Evolutionary conservation across 2,888 invertebrate species (phyloP).

Genomic region (Oscheius sp.): DNA sequence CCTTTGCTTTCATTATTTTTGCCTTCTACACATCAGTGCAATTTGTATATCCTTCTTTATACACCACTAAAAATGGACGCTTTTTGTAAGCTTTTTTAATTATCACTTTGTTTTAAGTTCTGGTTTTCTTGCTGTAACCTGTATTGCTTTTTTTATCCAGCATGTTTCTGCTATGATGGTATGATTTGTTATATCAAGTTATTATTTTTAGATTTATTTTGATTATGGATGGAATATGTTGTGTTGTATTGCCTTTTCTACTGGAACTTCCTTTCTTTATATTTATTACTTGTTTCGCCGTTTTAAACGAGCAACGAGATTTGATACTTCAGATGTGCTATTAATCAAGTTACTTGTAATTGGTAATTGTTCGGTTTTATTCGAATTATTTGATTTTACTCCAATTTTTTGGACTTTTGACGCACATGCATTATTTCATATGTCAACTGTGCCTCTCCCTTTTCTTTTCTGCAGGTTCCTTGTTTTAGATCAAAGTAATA

Average conservation of each 20-base stretch:
- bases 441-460: conserved; percentile 59
- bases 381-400: conserved; percentile 61
- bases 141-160: conserved; percentile 27
- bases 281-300: conserved; percentile 29
- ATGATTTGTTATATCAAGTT: conserved; percentile 8
- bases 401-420: conserved; percentile 62
- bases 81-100: conserved; percentile 25
- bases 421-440: conserved; percentile 62
- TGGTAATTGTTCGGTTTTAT: conserved; percentile 40
- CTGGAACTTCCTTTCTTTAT: conserved; percentile 47
- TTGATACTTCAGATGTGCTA: conserved; percentile 35
- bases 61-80: conserved; percentile 14
- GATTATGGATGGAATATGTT: conserved; percentile 63
- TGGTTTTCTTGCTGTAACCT: neutral
- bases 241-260: conserved; percentile 47
- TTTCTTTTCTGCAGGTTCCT: no score
- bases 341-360: conserved; percentile 45
- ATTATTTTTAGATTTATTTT: conserved; percentile 41
- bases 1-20: conserved; percentile 36
- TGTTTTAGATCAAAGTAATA: neutral
- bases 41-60: conserved; percentile 33
- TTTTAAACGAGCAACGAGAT: conserved; percentile 16
- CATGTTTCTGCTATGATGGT: conserved; percentile 40
- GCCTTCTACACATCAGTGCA: conserved; percentile 49
- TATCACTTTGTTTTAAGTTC: conserved; percentile 3